phyloP scores from a whole-genome alignment of 2,113 vertebrate genomes.

The Colinus virginianus region DNA sequence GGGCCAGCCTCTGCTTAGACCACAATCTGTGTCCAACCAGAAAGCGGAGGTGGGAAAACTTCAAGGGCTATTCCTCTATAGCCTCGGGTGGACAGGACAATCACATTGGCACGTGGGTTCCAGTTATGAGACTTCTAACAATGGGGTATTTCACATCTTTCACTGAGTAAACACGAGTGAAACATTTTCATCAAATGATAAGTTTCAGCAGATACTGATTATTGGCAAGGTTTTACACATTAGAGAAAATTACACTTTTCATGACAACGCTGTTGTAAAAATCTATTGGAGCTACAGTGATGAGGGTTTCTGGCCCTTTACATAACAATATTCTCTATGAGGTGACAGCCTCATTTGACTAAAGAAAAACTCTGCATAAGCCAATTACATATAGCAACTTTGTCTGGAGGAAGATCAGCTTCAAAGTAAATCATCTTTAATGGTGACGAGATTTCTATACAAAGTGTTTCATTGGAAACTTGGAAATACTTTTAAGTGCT shows the following conservation, averaged over 20 bases:
- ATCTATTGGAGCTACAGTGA: constrained; percentile 49
- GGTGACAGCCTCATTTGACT: constrained; percentile 71
- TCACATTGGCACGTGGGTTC: background rate
- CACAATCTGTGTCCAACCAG: background rate
- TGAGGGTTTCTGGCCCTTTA: constrained; percentile 57
- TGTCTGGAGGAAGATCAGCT: constrained; percentile 70
- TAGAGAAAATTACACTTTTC: background rate
- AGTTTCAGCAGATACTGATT: background rate
- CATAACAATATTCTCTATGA: constrained; percentile 57
- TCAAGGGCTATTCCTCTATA: background rate
- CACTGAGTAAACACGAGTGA: background rate
- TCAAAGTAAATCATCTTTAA: constrained; percentile 79
- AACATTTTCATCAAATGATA: background rate
- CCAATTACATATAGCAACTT: constrained; percentile 78
- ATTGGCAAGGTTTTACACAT: background rate
- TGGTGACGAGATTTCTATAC: constrained; percentile 71
- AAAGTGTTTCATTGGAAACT: constrained; percentile 70
- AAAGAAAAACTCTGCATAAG: constrained; percentile 64
- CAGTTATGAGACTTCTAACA: background rate
- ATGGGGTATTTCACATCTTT: background rate
- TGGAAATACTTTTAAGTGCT: constrained; percentile 72
- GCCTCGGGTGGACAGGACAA: background rate
- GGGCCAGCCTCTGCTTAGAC: background rate
- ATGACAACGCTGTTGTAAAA: constrained; percentile 45
- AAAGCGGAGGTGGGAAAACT: background rate